Base-by-base conservation (phyloP, 2,113 vertebrate genomes). In the Brachyhypopomus occidentalis region DNA sequence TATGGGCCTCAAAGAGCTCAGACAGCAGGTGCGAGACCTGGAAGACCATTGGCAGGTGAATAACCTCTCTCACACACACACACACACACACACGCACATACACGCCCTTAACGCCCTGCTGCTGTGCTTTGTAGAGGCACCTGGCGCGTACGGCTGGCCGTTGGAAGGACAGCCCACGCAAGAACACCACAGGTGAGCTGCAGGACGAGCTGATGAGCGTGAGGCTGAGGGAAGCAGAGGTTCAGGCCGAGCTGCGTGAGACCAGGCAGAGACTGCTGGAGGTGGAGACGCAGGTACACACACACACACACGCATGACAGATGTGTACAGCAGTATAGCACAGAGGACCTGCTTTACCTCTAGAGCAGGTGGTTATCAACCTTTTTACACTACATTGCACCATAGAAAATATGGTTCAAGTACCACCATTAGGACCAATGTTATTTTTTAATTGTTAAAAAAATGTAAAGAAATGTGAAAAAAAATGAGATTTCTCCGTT, bases 31-130 rank as follows among this genome's bases (percentile, higher is more conserved):
- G 82, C 91, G 93, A 85, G 95, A 96, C 86, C 92, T 99, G 90
- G 98, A 99, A 19, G 96, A 99, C 5, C 98, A 99, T 90, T 99
- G 98, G 97, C 97, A 99, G 96, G 98, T 99, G 91, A 83, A 48
- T n/a, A 38, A n/a, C 45, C 14, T 70, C 38, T 41, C 23, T 20
- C 34, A 23, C 34, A 38, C 27, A 22, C 16, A 22, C 36, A 9
- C 20, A 19, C 69, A 48, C 36, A 45, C 36, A 19, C 5, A 27
- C 12, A 58, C 5, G 30, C 27, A 22, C 41, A 52, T 3, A 22
- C 70, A 52, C 30, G 36, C 30, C 16, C 5, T 36, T 7, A 56
- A 56, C 4, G 52, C 30, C 8, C 9, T 25, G 16, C 19, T 17
- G 41, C 17, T 64, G 14, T 25, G 0, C 2, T 78, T 84, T 89